These are phyloP conservation scores for Chymomyza fuscimana DNA, from an alignment of 2,888 invertebrate genomes.

Conservation along the genomic window DNA sequence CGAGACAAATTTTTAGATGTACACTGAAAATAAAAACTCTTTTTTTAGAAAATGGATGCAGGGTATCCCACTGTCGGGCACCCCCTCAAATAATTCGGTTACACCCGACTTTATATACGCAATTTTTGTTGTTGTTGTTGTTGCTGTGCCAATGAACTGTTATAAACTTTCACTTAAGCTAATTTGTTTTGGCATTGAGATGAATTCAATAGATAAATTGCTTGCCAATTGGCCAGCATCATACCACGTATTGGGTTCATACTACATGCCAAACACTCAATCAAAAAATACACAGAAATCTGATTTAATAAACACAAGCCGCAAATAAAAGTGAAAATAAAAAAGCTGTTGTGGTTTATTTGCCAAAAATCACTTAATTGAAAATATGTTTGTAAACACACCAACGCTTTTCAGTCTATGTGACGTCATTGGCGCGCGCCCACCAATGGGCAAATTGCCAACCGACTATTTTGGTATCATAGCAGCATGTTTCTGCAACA, in stretches of 20 bases:
- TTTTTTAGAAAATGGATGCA: background rate
- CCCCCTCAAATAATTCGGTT: background rate
- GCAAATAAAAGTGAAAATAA: slow-evolving; percentile 3
- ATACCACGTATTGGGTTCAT: slow-evolving; percentile 34
- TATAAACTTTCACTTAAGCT: slow-evolving; percentile 50
- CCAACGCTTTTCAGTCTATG: background rate
- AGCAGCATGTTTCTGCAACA: slow-evolving; percentile 3
- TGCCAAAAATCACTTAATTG: slow-evolving; percentile 26
- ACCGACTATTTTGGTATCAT: background rate
- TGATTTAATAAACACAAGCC: background rate
- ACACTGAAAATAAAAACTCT: too few species aligned
- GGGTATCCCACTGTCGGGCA: background rate
- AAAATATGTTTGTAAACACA: slow-evolving; percentile 26
- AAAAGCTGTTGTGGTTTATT: background rate
- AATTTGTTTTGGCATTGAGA: slow-evolving; percentile 34
- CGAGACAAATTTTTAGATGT: too few species aligned
- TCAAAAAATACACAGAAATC: background rate
- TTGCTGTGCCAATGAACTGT: slow-evolving; percentile 46
- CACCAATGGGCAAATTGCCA: slow-evolving; percentile 43
- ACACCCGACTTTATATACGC: background rate
- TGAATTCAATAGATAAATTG: slow-evolving; percentile 49
- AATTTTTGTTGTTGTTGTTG: background rate
- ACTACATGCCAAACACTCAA: slow-evolving; percentile 26
- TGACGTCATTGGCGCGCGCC: slow-evolving; percentile 42
- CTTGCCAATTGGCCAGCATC: slow-evolving; percentile 54